phyloP scores from a whole-genome alignment of 2,797 vertebrate genomes.

The Cygnus olor region DNA sequence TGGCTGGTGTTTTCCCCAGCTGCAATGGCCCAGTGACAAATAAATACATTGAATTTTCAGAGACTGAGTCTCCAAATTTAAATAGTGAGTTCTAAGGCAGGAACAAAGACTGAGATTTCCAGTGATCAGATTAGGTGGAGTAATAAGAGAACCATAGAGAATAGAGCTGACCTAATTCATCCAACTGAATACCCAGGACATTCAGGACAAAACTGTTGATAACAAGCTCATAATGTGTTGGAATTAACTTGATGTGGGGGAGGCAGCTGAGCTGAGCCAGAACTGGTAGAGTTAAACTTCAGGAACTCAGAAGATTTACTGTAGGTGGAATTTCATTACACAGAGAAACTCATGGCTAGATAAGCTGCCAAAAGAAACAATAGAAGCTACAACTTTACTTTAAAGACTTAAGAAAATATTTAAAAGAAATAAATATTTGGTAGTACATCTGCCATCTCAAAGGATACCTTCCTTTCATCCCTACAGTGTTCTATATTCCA shows the following conservation, averaged over 20 bases:
- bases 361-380: slow-evolving; percentile 68
- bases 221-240: not conserved
- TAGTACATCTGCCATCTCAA: slow-evolving; percentile 45
- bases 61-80: not conserved
- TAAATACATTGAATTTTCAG: not conserved
- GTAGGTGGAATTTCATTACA: slow-evolving; percentile 66
- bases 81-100: not conserved
- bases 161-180: not conserved
- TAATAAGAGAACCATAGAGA: not conserved
- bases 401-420: slow-evolving; percentile 57
- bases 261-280: not conserved
- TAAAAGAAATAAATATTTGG: slow-evolving; percentile 61
- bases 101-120: not conserved
- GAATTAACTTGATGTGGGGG: not conserved
- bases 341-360: slow-evolving; percentile 36
- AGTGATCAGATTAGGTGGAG: not conserved
- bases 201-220: not conserved
- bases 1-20: not conserved
- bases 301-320: slow-evolving; percentile 35
- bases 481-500: not conserved
- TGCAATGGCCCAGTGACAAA: not conserved
- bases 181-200: not conserved
- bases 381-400: slow-evolving; percentile 33
- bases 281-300: slow-evolving; percentile 40
- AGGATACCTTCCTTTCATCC: slow-evolving; percentile 39